Percentiles rank a stretch among this genome's conserved stretches.
phyloP scores from a whole-genome alignment of 2,888 invertebrate genomes.

The Drepana falcataria region DNA sequence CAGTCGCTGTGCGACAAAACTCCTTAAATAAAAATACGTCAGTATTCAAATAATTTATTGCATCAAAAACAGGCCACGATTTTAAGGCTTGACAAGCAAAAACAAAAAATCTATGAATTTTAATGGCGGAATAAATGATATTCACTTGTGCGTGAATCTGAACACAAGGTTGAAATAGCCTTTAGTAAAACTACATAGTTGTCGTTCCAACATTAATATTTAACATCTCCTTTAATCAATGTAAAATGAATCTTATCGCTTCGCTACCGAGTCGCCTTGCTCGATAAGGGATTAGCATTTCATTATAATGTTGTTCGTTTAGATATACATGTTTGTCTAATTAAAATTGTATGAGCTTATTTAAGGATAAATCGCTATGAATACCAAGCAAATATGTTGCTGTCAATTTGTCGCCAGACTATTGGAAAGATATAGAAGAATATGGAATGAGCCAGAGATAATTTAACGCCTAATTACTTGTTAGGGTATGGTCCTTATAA shows the following conservation, averaged over 20 bases:
- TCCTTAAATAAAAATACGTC: too few relatives aligned
- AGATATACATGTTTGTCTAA: not conserved
- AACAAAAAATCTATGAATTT: constrained; percentile 1
- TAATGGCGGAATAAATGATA: not conserved
- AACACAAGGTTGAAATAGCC: constrained; percentile 11
- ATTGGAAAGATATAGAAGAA: too few relatives aligned
- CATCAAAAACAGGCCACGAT: not conserved
- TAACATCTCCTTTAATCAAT: constrained; percentile 40
- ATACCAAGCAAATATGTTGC: too few relatives aligned
- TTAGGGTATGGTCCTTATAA: too few relatives aligned
- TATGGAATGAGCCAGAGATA: too few relatives aligned
- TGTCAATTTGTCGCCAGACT: too few relatives aligned
- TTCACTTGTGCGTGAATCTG: constrained; percentile 4
- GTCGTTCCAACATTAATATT: constrained; percentile 38
- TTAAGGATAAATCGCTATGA: too few relatives aligned
- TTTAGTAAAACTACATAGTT: constrained; percentile 14
- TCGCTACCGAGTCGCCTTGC: constrained; percentile 15
- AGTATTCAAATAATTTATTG: too few relatives aligned
- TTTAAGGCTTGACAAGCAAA: constrained; percentile 2
- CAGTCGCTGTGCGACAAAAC: too few relatives aligned
- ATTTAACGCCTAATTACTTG: too few relatives aligned
- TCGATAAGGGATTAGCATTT: constrained; percentile 13
- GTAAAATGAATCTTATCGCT: constrained; percentile 23
- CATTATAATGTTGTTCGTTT: not conserved
- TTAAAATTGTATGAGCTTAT: not conserved